phyloP scores from a whole-genome alignment of 2,797 vertebrate species.

The Pogonophryne albipinna region DNA sequence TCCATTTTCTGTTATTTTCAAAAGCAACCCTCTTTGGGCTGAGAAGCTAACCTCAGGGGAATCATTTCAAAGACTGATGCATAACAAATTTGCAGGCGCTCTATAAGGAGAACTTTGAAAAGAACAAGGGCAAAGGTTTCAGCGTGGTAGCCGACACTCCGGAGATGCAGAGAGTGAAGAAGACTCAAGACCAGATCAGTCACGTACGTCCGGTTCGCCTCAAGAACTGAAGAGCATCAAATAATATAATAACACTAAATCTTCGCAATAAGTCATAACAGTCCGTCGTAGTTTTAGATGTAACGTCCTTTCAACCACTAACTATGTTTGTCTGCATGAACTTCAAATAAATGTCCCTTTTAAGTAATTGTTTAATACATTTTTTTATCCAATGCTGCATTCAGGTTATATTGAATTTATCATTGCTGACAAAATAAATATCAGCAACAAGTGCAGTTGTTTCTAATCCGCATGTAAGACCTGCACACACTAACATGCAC shows the following conservation, averaged over 20 bases:
- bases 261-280: background rate
- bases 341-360: background rate
- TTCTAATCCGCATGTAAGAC: background rate
- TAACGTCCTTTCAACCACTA: conserved; percentile 4
- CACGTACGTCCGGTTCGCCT: conserved; percentile 80
- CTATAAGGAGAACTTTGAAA: conserved; percentile 98
- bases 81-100: conserved; percentile 86
- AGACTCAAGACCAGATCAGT: conserved; percentile 97
- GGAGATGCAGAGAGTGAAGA: conserved; percentile 94
- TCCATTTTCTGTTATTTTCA: conserved; percentile 2
- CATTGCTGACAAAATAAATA: background rate
- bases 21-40: background rate
- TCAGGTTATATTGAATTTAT: conserved; percentile 22
- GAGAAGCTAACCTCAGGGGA: background rate
- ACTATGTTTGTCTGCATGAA: conserved; percentile 16
- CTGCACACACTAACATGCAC: background rate
- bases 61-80: background rate
- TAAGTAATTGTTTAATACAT: background rate
- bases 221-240: background rate
- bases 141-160: conserved; percentile 94
- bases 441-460: background rate
- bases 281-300: background rate
- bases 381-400: conserved; percentile 30
- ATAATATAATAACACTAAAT: background rate
- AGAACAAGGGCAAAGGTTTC: conserved; percentile 95